phyloP scores from a whole-genome alignment of 1,140 invertebrate genomes.

The Drosophila elegans region DNA sequence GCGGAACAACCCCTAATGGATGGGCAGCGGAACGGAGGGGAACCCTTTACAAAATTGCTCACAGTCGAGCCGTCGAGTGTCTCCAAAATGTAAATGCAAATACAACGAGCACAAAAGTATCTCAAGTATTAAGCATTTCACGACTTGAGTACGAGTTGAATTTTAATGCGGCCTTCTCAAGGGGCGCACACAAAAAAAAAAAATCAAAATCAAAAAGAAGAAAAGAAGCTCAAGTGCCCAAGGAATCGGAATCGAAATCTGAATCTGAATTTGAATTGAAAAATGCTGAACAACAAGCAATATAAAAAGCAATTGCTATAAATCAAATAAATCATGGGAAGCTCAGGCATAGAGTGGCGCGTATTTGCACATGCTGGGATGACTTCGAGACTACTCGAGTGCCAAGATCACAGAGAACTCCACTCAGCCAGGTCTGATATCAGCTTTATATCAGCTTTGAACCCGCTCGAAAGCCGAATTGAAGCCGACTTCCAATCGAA shows the following conservation, averaged over 20 bases:
- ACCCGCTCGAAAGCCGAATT: slow-evolving; percentile 19
- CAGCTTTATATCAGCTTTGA: too few relatives aligned
- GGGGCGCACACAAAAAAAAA: slow-evolving; percentile 35
- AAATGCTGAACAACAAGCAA: slow-evolving; percentile 42
- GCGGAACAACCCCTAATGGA: slow-evolving; percentile 61
- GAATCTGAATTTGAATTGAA: slow-evolving; percentile 33
- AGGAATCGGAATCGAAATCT: slow-evolving; percentile 41
- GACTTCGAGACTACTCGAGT: slow-evolving; percentile 34
- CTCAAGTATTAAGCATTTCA: slow-evolving; percentile 74
- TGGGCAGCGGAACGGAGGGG: slow-evolving; percentile 18
- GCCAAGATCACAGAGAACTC: slow-evolving; percentile 27
- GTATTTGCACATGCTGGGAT: slow-evolving; percentile 44
- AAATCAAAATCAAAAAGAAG: slow-evolving; percentile 15
- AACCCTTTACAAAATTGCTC: slow-evolving; percentile 60
- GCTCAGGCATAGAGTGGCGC: slow-evolving; percentile 15
- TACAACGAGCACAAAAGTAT: slow-evolving; percentile 67
- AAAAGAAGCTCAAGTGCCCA: slow-evolving; percentile 39
- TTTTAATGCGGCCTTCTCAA: slow-evolving; percentile 67
- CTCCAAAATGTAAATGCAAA: slow-evolving; percentile 62
- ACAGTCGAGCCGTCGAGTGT: slow-evolving; percentile 22
- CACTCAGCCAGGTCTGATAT: slow-evolving; percentile 16
- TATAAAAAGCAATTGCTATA: slow-evolving; percentile 68
- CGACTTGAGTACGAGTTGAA: slow-evolving; percentile 67
- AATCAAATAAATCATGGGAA: slow-evolving; percentile 65
- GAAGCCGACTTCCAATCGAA: slow-evolving; percentile 6